Base-by-base conservation (phyloP, 1,140 invertebrate genomes). In the Zaprionus tsacasi region DNA sequence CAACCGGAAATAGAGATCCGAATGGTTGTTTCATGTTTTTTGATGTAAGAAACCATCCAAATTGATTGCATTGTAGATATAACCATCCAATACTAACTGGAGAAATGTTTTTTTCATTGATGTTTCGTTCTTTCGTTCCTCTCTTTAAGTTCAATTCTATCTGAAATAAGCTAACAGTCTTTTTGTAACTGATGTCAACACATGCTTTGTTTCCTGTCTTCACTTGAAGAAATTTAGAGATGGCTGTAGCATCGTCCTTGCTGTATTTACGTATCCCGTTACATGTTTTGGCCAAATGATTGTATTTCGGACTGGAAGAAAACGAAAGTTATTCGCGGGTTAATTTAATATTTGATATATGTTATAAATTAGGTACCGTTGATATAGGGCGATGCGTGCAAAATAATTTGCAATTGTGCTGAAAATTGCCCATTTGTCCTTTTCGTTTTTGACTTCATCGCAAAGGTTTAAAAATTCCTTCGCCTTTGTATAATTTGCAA, bases 21-120 rank as follows among this genome's bases (percentile, higher is more conserved):
- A 96, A 96, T 0, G 95, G 94, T 72, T 95, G 95, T n/a, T 93
- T 79, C 0, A 65, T 63, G 11, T 93, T 93, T 58, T 92, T 93
- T 0, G 95, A 94, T 0, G 95, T 95, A 92, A 96, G 95, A 83
- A 93, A 96, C 91, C 95, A 96, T 54, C 95, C 96, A 81, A 95
- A 96, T 89, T 96, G 96, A 11, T 93, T 94, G 91, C 96, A 97
- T 0, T 95, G 96, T 90, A 96, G 96, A 82, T 95, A 96, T 6
- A 91, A 92, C 96, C 96, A 96, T 2, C 65, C 57, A 13, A 83
- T 48, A 36, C 43, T 67, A 45, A 57, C 85, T 87, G 15, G 43
- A 8, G 5, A 7, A 45, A 30, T 6, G 12, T 25, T 13, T n/a
- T 2, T 8, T 30, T 55, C 30, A 55, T 21, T 2, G 12, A 25